These are phyloP conservation scores for Triplophysa bombifrons DNA, from an alignment of 2,797 vertebrate species.

Conservation along the genomic window DNA sequence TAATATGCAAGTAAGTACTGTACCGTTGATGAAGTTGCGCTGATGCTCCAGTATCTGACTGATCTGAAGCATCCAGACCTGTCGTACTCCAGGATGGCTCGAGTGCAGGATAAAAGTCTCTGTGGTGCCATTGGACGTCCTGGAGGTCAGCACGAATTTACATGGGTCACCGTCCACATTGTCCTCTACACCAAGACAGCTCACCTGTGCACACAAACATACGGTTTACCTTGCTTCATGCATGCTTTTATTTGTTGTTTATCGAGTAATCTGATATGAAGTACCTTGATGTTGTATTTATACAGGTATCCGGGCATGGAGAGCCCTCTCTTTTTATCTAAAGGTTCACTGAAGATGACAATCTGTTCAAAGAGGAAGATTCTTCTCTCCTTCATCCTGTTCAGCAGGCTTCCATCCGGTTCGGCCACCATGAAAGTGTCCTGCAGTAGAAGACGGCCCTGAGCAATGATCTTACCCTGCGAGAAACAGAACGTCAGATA, in stretches of 20 bases:
- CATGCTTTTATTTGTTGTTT: not conserved
- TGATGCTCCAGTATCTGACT: constrained; percentile 97
- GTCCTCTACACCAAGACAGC: constrained; percentile 94
- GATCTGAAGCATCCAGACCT: constrained; percentile 97
- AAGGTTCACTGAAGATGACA: constrained; percentile 95
- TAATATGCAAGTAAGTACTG: not conserved
- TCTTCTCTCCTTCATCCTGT: constrained; percentile 92
- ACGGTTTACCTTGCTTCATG: not conserved
- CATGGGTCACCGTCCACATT: constrained; percentile 91
- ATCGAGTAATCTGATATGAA: not conserved
- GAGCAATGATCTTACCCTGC: constrained; percentile 98
- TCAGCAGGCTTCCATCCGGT: constrained; percentile 82
- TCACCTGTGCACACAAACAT: constrained; percentile 76
- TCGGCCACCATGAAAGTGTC: constrained; percentile 95
- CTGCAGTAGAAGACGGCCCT: constrained; percentile 95
- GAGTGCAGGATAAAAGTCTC: constrained; percentile 94
- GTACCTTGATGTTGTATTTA: constrained; percentile 97
- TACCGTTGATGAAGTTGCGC: constrained; percentile 97
- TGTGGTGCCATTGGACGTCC: constrained; percentile 76
- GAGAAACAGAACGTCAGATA: not conserved
- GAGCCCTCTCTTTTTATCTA: constrained; percentile 97
- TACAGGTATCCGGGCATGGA: constrained; percentile 95
- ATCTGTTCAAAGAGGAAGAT: constrained; percentile 98
- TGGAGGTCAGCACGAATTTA: constrained; percentile 92
- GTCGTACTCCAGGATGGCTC: constrained; percentile 88